A percentile compares a stretch with the other conserved stretches of the same genome.
phyloP scores from a whole-genome alignment of 2,113 vertebrate genomes.

The Brachyhypopomus occidentalis region DNA sequence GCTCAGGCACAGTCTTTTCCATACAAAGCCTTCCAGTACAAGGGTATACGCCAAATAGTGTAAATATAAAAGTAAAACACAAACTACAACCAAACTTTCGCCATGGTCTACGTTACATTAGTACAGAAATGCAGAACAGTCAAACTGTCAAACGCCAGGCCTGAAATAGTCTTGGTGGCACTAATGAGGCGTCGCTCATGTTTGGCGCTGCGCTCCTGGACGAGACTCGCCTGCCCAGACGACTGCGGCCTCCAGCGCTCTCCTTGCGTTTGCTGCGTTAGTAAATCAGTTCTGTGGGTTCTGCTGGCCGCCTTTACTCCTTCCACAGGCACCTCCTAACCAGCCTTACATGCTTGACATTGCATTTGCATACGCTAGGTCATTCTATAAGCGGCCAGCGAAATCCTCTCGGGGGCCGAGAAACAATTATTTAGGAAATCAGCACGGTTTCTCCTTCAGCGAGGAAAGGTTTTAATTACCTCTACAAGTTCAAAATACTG shows the following conservation, averaged over 20 bases:
- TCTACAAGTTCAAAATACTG: slow-evolving; percentile 30
- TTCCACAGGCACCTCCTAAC: background rate
- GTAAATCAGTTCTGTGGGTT: slow-evolving; percentile 17
- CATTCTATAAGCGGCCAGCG: slow-evolving; percentile 15
- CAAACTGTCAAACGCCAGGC: background rate
- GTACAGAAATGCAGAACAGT: background rate
- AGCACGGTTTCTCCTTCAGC: slow-evolving; percentile 26
- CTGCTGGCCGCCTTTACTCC: background rate
- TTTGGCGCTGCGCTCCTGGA: background rate
- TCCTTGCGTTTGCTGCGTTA: background rate
- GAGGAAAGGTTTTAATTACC: slow-evolving; percentile 32
- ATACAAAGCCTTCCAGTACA: too few species aligned
- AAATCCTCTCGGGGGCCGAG: slow-evolving; percentile 12
- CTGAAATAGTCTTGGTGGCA: background rate
- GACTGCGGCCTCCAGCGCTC: background rate
- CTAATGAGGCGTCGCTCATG: background rate
- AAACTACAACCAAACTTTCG: background rate
- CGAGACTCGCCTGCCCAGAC: background rate
- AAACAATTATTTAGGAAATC: slow-evolving; percentile 45
- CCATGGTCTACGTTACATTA: background rate
- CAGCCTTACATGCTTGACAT: slow-evolving; percentile 34
- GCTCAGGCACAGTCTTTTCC: too few species aligned
- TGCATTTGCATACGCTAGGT: slow-evolving; percentile 43
- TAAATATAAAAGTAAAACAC: too few species aligned
- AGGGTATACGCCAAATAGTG: too few species aligned